Evolutionary conservation across 2,888 invertebrate species (phyloP), one percentile per base, ranked within the genome.

Genomic region (Sinhomidia bicolor): DNA sequence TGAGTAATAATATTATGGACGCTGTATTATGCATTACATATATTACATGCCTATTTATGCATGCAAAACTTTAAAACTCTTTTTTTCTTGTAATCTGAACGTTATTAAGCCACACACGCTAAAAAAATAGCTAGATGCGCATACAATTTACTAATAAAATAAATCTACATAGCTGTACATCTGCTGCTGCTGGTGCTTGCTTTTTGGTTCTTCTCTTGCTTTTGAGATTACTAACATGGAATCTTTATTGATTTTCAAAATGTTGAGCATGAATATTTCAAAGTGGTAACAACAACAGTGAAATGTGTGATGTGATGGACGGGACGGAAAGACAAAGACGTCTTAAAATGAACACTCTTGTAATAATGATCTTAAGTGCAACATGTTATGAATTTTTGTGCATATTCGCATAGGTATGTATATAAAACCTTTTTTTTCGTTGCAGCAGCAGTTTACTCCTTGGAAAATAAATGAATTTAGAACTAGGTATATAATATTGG

Each of bases 1-100:
- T 78, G 78, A 78, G 78, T 29, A 74, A 74, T 44, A 41, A 44
- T 41, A 74, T 74, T 65, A 65, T 65, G 29, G 6, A 32, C 65
- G 29, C 65, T 29, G 17, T 54, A 54, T 54, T 54, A 54, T 62
- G 29, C 32, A 32, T 62, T 62, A 9, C 10, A 7, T 6, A 10
- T 23, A 23, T 26, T 60, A 60, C 26, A 26, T 60, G 10, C 60
- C 23, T 9, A 41, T 44, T 71, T 71, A 71, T 71, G 41, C 44
- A 71, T 71, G 71, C 44, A 71, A 44, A 71, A 20, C 36, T 68
- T 29, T 1, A 71, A 44, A 41, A 3, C 20, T 10, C 10, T 57
- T 57, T 57, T 57, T 41, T 23, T 71, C 44, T 20, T 71, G 41
- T 44, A 71, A 71, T 71, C 65, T 65, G 23, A 65, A 65, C 32